Conservation (phyloP, 2,797 vertebrate genomes). For the Cephalopachus bancanus region DNA sequence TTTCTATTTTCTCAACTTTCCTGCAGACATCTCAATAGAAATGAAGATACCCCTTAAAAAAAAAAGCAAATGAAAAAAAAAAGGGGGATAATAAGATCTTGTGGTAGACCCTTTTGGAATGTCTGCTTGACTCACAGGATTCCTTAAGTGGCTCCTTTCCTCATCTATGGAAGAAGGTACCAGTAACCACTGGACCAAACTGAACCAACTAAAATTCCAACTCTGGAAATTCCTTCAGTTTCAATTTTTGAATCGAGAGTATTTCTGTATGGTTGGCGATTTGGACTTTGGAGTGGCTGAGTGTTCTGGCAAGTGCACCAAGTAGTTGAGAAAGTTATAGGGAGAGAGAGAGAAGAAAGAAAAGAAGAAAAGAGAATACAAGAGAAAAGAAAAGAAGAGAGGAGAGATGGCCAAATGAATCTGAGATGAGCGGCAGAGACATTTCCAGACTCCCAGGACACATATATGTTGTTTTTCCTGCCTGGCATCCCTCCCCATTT, state of each 20-base stretch:
- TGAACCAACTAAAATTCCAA: neutral
- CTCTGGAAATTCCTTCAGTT: neutral
- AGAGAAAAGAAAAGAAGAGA: neutral
- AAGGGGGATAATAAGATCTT: neutral
- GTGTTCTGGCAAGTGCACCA: neutral
- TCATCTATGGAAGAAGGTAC: neutral
- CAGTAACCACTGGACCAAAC: neutral
- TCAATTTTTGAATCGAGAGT: neutral
- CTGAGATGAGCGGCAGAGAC: neutral
- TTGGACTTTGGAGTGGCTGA: neutral
- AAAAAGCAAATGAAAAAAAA: constrained; percentile 11
- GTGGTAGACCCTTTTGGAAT: neutral
- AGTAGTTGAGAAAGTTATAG: neutral
- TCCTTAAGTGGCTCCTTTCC: neutral
- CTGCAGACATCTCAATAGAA: neutral
- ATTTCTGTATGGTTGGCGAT: neutral
- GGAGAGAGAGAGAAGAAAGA: neutral
- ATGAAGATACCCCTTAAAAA: neutral
- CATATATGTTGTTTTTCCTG: neutral
- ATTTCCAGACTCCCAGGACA: neutral
- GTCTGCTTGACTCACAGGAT: neutral
- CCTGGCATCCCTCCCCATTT: neutral
- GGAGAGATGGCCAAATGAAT: neutral
- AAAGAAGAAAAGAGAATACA: too few relatives aligned
- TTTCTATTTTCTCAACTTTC: constrained; percentile 52